Evolutionary conservation across 2,113 vertebrate species (phyloP).

Genomic region (Rhagologus leucostigma): DNA sequence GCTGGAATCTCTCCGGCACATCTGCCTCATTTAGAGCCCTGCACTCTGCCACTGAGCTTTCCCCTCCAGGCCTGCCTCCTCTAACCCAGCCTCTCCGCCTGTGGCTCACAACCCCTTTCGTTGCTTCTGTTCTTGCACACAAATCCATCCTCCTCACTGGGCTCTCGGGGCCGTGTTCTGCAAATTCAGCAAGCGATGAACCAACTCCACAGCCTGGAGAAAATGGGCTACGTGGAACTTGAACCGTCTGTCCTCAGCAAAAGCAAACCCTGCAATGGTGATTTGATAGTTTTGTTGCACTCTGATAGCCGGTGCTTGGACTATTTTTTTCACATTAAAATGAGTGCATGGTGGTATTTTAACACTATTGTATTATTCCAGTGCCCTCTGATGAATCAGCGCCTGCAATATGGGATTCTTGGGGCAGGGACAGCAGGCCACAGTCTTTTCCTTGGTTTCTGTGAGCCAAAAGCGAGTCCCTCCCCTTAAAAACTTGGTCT

Average conservation of each 20-base stretch:
- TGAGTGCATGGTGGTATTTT: not conserved
- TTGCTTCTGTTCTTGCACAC: not conserved
- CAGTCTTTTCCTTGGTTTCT: not conserved
- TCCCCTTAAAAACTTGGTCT: not conserved
- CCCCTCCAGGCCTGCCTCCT: not conserved
- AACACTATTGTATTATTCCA: not conserved
- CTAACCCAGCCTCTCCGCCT: not conserved
- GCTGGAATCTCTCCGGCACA: not conserved
- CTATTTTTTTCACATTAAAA: not conserved
- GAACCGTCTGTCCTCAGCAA: not conserved
- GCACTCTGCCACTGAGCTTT: not conserved
- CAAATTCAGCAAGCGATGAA: not conserved
- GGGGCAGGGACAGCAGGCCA: not conserved
- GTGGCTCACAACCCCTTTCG: not conserved
- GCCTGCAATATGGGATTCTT: not conserved
- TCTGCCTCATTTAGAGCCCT: not conserved
- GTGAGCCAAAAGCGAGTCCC: not conserved
- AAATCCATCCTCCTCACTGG: not conserved
- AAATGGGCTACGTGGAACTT: not conserved
- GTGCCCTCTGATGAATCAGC: not conserved
- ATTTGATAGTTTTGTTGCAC: not conserved
- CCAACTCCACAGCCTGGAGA: not conserved
- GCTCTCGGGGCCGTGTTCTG: accelerated
- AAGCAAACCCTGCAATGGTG: not conserved
- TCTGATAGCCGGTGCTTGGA: not conserved